phyloP scores from a whole-genome alignment of 1,140 invertebrate species.

The Lucilia sericata region DNA sequence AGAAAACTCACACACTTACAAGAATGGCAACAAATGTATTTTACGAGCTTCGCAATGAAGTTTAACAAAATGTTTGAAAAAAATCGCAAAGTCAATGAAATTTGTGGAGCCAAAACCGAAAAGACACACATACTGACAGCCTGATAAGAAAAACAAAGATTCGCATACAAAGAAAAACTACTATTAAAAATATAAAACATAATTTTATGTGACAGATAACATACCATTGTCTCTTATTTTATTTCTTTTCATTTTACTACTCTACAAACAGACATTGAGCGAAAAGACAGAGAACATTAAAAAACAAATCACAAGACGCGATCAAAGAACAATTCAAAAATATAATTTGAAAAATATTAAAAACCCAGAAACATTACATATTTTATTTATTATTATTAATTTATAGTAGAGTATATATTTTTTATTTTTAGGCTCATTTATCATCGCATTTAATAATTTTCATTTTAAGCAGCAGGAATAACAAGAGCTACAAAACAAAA shows the following conservation, averaged over 20 bases:
- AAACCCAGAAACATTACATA: too few relatives aligned
- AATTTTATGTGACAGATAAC: neutral
- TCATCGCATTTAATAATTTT: neutral
- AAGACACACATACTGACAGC: neutral
- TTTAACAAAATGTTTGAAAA: constrained; percentile 3
- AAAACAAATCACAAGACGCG: too few relatives aligned
- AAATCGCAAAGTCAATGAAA: constrained; percentile 29
- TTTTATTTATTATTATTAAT: too few relatives aligned
- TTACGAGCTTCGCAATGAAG: neutral
- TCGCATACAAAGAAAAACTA: neutral
- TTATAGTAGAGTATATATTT: neutral
- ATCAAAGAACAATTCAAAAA: too few relatives aligned
- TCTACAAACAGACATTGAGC: too few relatives aligned
- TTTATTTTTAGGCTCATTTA: neutral
- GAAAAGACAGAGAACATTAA: too few relatives aligned
- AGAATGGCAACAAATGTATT: constrained; percentile 18
- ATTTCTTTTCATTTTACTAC: too few relatives aligned
- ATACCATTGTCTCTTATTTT: neutral
- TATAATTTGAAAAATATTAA: too few relatives aligned
- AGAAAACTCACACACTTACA: neutral
- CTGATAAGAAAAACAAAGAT: neutral
- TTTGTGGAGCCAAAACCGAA: constrained; percentile 12
- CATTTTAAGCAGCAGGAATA: neutral
- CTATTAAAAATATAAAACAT: neutral
- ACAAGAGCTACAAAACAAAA: neutral